phyloP scores from a whole-genome alignment of 2,888 invertebrate genomes.

The Caenorhabditis japonica region DNA sequence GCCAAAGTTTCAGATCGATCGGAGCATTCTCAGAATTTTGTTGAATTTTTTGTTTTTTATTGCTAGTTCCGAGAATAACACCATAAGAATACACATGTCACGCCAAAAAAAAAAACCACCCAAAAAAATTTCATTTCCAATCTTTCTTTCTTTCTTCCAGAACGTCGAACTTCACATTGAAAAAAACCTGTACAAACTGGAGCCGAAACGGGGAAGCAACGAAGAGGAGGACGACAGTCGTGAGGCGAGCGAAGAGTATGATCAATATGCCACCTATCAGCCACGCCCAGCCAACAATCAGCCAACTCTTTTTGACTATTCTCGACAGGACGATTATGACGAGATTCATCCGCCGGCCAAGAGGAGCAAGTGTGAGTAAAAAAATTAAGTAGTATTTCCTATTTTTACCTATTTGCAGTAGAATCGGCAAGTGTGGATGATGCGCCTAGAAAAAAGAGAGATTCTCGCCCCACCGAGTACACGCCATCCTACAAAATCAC shows the following conservation, averaged over 20 bases:
- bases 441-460: conserved; percentile 18
- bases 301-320: conserved; percentile 1
- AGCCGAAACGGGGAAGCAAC: conserved; percentile 40
- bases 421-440: conserved; percentile 41
- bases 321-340: conserved; percentile 4
- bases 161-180: conserved; percentile 53
- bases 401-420: conserved; percentile 3
- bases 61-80: too few species aligned
- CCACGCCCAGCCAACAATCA: not conserved
- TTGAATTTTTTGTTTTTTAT: too few species aligned
- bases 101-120: too few species aligned
- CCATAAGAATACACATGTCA: too few species aligned
- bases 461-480: conserved; percentile 4
- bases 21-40: too few species aligned
- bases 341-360: conserved; percentile 15
- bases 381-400: not conserved
- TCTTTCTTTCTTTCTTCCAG: conserved; percentile 23
- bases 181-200: conserved; percentile 59
- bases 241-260: conserved; percentile 12
- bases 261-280: not conserved
- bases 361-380: conserved; percentile 7
- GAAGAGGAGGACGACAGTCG: conserved; percentile 30
- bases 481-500: not conserved
- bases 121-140: not conserved
- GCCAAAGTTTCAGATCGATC: too few species aligned